Base-by-base conservation (phyloP, 1,140 invertebrate genomes). In the Nylanderia fulva region DNA sequence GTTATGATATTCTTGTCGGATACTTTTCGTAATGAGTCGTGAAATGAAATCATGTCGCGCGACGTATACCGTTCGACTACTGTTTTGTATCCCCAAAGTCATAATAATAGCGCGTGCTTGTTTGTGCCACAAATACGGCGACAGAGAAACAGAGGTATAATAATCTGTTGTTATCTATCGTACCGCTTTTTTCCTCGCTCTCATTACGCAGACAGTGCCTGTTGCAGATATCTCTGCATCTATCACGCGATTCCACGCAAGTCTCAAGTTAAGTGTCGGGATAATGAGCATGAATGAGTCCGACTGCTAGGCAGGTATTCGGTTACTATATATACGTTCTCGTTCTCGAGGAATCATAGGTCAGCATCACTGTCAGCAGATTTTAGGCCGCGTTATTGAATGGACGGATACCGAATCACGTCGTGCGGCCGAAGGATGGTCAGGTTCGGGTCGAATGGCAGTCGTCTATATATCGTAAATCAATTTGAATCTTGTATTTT, bases 251-350 rank as follows among this genome's bases (percentile, higher is more conserved):
- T 29, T 64, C 24, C n/a, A 48, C 27, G 39, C 39, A 66, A 64
- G 45, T n/a, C 21, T 71, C 13, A 36, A 86, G 71, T 79, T 72
- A 82, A 86, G 85, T 82, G 75, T 74, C 48, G 75, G 42, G 66
- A 87, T 74, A 87, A 87, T 86, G 29, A 87, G 54, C 76, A 87
- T 69, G 77, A 86, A 87, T 87, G 61, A 87, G 45, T n/a, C 39
- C 36, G 61, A 39, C 68, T 60, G 42, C 86, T 83, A 63, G 42
- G 42, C 68, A 74, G 69, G 60, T 75, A 83, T 86, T 69, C n/a
- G 69, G 68, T 83, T 75, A 83, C 52, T 54, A n/a, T n/a, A n/a
- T n/a, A n/a, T n/a, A 36, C 27, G 45, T 61, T 39, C 52, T 54
- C 60, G 15, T 61, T n/a, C 52, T 54, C 75, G 11, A 63, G 56